Evolutionary conservation across 2,888 invertebrate genomes (phyloP), one percentile per base, ranked within the genome.

Genomic region (Drosophila kuntzei): DNA sequence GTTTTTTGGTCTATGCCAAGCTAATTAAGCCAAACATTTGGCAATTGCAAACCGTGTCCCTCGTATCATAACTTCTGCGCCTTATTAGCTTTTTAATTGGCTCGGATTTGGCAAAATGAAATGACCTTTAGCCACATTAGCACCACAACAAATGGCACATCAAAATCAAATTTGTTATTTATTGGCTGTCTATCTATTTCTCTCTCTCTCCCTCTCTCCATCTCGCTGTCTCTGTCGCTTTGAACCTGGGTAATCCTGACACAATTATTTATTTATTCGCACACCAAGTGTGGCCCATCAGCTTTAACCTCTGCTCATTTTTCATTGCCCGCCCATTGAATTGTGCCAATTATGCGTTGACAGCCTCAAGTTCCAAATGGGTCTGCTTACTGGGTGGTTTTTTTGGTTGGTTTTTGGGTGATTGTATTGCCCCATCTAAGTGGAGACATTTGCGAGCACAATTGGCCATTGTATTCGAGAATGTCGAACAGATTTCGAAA

Each of bases 321-420:
- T 78, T 84, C 81, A 79, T 60, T 53, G 64, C 63, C 66, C 76
- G 79, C 51, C 82, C 67, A 73, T 75, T 73, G 76, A 84, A 88
- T 88, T 70, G 80, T 66, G 71, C 78, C 83, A 86, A 84, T 84
- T 84, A 88, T 88, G 78, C 72, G 80, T 66, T 82, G 86, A 87
- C 82, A 84, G 85, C 70, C 68, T 64, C 81, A 71, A 77, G 77
- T 69, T 72, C 50, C 72, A 46, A 51, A 60, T 71, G 49, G 22
- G 44, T 37, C 16, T 29, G 8, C 27, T 36, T 25, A 32, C 11
- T 22, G 11, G 6, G 3, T n/a, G 36, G n/a, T 43, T 29, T 43
- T 43, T 25, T 27, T 27, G 16, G 29, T 8, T 20, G 46, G 44
- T n/a, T 8, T 12, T 25, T 16, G n/a, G 34, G 4, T 16, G 18